Percentiles rank a stretch among this genome's conserved stretches.
phyloP scores from a whole-genome alignment of 1,140 invertebrate species.

The Pogonus chalceus region DNA sequence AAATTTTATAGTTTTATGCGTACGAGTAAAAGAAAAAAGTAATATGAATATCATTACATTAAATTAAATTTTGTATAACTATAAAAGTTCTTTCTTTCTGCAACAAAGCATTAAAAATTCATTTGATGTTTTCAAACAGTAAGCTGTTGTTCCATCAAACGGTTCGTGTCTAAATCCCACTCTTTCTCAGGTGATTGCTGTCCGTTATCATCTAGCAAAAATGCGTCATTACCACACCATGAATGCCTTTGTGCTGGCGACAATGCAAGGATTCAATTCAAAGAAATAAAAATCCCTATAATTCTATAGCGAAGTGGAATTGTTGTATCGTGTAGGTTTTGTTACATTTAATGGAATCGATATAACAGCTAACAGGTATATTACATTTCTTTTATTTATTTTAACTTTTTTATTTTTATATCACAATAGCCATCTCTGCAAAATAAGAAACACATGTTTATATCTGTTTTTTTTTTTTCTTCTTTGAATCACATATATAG shows the following conservation, averaged over 20 bases:
- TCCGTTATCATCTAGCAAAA: neutral
- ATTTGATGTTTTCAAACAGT: neutral
- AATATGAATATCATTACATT: too few relatives aligned
- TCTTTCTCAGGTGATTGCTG: neutral
- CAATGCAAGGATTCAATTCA: conserved; percentile 2
- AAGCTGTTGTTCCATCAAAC: neutral
- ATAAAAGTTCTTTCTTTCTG: too few relatives aligned
- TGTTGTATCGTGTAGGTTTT: too few relatives aligned
- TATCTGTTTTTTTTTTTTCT: neutral
- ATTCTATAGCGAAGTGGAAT: neutral
- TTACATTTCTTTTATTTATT: neutral
- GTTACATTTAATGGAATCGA: conserved; percentile 7
- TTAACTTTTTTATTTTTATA: neutral
- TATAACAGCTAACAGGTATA: neutral
- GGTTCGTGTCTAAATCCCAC: neutral
- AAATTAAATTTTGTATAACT: too few relatives aligned
- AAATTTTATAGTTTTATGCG: too few relatives aligned
- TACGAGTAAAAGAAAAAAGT: too few relatives aligned
- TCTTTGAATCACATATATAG: neutral
- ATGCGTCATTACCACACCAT: conserved; percentile 2
- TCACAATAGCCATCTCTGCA: too few relatives aligned
- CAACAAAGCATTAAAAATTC: conserved; percentile 6
- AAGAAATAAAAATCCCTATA: conserved; percentile 1
- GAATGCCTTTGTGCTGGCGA: neutral
- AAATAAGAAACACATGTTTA: too few relatives aligned